These are phyloP conservation scores for Pectinophora gossypiella DNA, from an alignment of 1,140 invertebrate species.

Conservation along the genomic window DNA sequence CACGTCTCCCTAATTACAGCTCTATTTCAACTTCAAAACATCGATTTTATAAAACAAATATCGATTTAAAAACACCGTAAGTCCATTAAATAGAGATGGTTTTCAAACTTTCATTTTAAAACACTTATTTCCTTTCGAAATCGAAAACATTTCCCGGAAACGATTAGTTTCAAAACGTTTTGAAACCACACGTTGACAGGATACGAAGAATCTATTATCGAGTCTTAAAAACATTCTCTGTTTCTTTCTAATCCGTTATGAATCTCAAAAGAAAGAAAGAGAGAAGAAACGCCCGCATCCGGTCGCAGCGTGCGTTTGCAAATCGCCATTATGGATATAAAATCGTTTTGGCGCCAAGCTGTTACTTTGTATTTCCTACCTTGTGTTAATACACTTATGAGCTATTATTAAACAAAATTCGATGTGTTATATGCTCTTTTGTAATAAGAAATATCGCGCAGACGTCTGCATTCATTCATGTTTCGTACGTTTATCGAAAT, in stretches of 20 bases:
- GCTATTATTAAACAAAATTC: too few species aligned
- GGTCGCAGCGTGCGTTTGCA: too few species aligned
- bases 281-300: constrained; percentile 39
- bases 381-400: too few species aligned
- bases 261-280: constrained; percentile 18
- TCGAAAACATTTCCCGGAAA: constrained; percentile 37
- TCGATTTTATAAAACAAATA: not conserved
- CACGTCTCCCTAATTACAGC: not conserved
- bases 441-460: too few species aligned
- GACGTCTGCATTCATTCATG: too few species aligned
- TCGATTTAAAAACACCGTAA: not conserved
- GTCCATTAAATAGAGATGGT: not conserved
- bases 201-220: constrained; percentile 65
- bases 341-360: too few species aligned
- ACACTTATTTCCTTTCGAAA: constrained; percentile 26
- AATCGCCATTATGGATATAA: too few species aligned
- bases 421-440: too few species aligned
- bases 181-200: too few species aligned
- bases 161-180: constrained; percentile 68
- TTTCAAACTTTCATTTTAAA: not conserved
- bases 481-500: too few species aligned
- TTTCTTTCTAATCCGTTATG: constrained; percentile 23
- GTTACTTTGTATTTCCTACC: too few species aligned
- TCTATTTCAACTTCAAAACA: not conserved
- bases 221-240: constrained; percentile 53